A percentile compares a stretch with the other conserved stretches of the same genome.
Evolutionary conservation across 2,888 invertebrate genomes (phyloP).

Genomic region (Blastobasis adustella): DNA sequence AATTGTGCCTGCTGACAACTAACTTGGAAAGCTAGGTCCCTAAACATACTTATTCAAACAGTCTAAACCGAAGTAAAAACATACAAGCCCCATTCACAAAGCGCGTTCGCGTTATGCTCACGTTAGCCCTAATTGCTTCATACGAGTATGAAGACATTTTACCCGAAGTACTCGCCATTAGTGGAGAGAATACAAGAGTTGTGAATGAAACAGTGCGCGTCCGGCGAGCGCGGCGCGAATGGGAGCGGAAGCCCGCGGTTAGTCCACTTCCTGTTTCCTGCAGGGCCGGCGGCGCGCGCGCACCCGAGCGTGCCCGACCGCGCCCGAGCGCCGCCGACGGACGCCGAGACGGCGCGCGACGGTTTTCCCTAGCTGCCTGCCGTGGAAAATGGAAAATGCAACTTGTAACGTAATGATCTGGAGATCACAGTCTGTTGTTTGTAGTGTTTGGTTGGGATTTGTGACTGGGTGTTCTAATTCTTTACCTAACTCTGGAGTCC

Average conservation of each 20-base stretch:
- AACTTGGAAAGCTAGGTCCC: too few relatives aligned
- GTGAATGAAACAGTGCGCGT: constrained; percentile 65
- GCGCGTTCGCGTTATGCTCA: neutral
- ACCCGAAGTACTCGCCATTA: constrained; percentile 30
- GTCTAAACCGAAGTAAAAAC: too few relatives aligned
- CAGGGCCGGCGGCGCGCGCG: constrained; percentile 63
- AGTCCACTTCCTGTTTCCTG: constrained; percentile 76
- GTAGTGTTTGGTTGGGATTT: too few relatives aligned
- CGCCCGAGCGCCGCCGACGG: constrained; percentile 30
- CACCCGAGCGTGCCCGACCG: constrained; percentile 51
- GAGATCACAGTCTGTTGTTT: too few relatives aligned
- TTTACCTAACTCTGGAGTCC: too few relatives aligned
- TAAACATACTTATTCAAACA: too few relatives aligned
- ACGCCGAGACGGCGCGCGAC: neutral
- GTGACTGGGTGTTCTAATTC: too few relatives aligned
- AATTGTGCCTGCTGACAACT: too few relatives aligned
- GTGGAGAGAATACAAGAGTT: constrained; percentile 49
- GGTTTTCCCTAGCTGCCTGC: too few relatives aligned
- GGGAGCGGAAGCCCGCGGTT: constrained; percentile 74
- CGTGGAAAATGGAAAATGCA: too few relatives aligned
- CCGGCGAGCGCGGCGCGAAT: constrained; percentile 55
- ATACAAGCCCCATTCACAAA: too few relatives aligned
- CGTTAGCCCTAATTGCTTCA: neutral
- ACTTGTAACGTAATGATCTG: too few relatives aligned
- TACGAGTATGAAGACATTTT: neutral